phyloP scores from a whole-genome alignment of 2,113 vertebrate genomes.

The Neopipo cinnamomea region DNA sequence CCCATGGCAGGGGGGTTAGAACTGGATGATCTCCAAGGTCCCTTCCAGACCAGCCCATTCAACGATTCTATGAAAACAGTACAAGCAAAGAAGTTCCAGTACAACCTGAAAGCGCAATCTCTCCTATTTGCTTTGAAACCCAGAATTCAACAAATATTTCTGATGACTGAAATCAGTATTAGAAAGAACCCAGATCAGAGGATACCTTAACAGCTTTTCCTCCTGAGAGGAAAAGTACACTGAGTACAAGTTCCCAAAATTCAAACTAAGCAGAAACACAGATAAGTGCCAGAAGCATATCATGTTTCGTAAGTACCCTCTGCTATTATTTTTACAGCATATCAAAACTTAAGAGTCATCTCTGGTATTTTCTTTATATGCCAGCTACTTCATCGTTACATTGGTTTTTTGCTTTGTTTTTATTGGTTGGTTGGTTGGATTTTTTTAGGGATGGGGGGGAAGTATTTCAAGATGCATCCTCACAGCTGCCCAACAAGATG shows the following conservation, averaged over 20 bases:
- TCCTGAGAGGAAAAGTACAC: background rate
- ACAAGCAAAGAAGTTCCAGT: background rate
- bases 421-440: background rate
- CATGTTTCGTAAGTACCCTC: background rate
- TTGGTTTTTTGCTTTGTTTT: rapidly evolving
- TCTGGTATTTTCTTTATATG: background rate
- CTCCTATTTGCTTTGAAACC: background rate
- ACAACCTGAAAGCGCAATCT: background rate
- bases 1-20: background rate
- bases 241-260: background rate
- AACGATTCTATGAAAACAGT: background rate
- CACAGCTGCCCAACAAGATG: background rate
- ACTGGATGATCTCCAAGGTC: background rate
- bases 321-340: background rate
- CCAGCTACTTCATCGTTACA: background rate
- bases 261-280: background rate
- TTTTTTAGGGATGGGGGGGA: background rate
- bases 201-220: background rate
- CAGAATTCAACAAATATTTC: background rate
- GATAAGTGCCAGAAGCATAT: background rate
- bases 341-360: background rate
- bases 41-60: background rate
- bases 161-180: background rate
- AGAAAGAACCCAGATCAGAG: background rate
- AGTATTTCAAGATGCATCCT: background rate